These are phyloP conservation scores for Lepilemur ruficaudatus DNA, from an alignment of 2,797 vertebrate genomes.

Conservation along the genomic window DNA sequence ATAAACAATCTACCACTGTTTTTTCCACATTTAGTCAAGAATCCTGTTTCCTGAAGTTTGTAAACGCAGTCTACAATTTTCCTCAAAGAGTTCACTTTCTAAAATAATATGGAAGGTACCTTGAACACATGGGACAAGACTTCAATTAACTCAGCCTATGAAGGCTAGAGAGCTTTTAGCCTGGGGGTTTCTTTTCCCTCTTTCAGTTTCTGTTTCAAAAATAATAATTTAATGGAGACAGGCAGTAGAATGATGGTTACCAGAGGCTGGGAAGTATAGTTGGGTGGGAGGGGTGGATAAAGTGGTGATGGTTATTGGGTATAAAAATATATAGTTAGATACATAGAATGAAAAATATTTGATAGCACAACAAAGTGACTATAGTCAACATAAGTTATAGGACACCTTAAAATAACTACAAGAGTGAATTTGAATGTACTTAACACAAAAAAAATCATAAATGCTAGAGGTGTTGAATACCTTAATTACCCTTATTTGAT, in stretches of 20 bases:
- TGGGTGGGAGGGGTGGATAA: not conserved
- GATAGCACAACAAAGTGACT: not conserved
- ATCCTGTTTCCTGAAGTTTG: not conserved
- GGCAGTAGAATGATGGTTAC: not conserved
- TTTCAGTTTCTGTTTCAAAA: not conserved
- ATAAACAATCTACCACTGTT: not conserved
- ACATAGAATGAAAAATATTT: not conserved
- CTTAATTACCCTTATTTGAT: not conserved
- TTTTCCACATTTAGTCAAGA: not conserved
- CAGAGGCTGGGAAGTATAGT: not conserved
- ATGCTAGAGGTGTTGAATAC: not conserved
- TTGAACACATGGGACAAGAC: not conserved
- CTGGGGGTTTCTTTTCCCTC: not conserved
- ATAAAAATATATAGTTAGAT: not conserved
- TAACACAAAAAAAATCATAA: not conserved
- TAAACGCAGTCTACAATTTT: not conserved
- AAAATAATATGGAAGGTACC: not conserved
- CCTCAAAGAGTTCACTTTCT: not conserved
- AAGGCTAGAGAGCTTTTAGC: not conserved
- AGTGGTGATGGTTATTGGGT: not conserved
- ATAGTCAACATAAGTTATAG: not conserved
- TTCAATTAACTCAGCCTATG: not conserved
- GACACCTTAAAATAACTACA: not conserved
- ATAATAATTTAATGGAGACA: not conserved
- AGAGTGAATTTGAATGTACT: not conserved